These are phyloP conservation scores for Microplitis manilae DNA, from an alignment of 2,888 invertebrate genomes.

Conservation along the genomic window DNA sequence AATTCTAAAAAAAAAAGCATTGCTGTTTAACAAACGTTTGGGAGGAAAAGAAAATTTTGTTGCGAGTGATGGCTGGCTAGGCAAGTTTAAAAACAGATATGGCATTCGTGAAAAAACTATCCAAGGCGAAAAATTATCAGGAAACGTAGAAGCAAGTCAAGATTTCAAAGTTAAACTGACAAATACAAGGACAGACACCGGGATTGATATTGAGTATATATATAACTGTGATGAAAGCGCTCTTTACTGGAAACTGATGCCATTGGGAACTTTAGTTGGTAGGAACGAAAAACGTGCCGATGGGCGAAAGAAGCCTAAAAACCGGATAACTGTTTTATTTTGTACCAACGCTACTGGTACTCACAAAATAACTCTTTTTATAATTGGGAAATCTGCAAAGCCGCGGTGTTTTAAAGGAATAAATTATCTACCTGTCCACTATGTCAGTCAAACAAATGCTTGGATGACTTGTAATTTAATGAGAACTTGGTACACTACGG, in stretches of 20 bases:
- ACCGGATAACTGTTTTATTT: slow-evolving; percentile 54
- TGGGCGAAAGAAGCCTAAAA: slow-evolving; percentile 52
- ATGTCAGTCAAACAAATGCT: slow-evolving; percentile 29
- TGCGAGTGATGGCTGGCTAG: slow-evolving; percentile 35
- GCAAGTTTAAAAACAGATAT: slow-evolving; percentile 37
- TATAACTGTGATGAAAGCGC: slow-evolving; percentile 53
- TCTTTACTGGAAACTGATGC: slow-evolving; percentile 48
- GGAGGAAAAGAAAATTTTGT: background rate
- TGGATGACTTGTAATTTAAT: slow-evolving; percentile 33
- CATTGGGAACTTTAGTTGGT: slow-evolving; percentile 40
- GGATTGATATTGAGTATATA: slow-evolving; percentile 43
- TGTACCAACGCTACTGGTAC: slow-evolving; percentile 57
- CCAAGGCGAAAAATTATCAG: slow-evolving; percentile 29
- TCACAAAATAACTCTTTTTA: slow-evolving; percentile 55
- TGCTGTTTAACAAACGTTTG: background rate
- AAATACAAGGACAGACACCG: slow-evolving; percentile 18
- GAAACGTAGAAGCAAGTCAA: slow-evolving; percentile 19
- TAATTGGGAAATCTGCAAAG: slow-evolving; percentile 57
- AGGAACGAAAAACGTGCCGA: slow-evolving; percentile 47
- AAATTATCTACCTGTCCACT: slow-evolving; percentile 17
- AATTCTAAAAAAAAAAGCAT: background rate
- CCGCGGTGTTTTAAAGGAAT: slow-evolving; percentile 52
- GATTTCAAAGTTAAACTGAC: slow-evolving; percentile 25
- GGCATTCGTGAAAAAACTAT: background rate
- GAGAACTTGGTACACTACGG: slow-evolving; percentile 17